Base-by-base conservation (phyloP, 2,888 invertebrate genomes). In the Steromphala cineraria region DNA sequence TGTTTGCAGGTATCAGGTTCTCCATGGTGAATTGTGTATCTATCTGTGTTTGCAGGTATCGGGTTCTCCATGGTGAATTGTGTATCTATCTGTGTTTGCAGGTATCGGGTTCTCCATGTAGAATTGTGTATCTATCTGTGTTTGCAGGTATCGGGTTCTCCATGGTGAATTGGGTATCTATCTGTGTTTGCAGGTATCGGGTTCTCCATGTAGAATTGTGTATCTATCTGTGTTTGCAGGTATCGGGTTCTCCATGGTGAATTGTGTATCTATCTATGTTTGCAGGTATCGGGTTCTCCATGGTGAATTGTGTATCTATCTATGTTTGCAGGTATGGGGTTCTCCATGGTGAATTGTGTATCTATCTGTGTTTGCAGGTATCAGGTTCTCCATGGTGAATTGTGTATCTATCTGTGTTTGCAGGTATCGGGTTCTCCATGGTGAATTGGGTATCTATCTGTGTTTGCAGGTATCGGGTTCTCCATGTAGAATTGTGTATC, bases 301-400 rank as follows among this genome's bases (percentile, higher is more conserved):
- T 92, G 82, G 88, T 93, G 83, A 89, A 93, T 21, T n/a, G n/a
- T 36, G 36, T 36, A 36, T 4, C 7, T 2, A 7, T 36, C 4
- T 4, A 36, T 7, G 7, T 7, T 36, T 36, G 36, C 7, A 4
- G 2, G 7, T 36, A 84, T 93, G 31, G 93, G 93, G 5, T 91
- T 90, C 84, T 90, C 90, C 40, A 93, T 93, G 92, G 91, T 92
- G 28, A 79, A 92, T 19, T 87, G 90, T 90, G 91, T 0, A 86
- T 92, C 79, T 93, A 93, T n/a, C n/a, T n/a, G n/a, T n/a, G n/a
- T n/a, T n/a, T n/a, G n/a, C n/a, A n/a, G n/a, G n/a, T n/a, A n/a
- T n/a, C n/a, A n/a, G n/a, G n/a, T n/a, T n/a, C 85, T 93, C 93
- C 88, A 92, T 92, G 82, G 88, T 93, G 83, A 89, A 93, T 21